These are phyloP conservation scores for Blera fallax DNA, from an alignment of 2,888 invertebrate genomes.

Conservation along the genomic window DNA sequence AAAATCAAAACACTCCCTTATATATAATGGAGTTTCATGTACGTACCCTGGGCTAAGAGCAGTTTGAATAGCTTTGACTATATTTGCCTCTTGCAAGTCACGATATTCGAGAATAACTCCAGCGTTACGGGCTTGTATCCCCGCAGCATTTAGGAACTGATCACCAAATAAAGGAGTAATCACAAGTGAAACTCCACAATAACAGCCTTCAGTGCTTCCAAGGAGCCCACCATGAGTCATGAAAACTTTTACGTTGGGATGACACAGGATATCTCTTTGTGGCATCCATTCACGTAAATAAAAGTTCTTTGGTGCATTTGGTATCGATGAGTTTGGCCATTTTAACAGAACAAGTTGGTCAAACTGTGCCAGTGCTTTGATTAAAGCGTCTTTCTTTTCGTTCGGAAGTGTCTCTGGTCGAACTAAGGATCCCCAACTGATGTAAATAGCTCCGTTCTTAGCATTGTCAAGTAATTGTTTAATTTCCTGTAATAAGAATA, in stretches of 20 bases:
- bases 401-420: slow-evolving; percentile 84
- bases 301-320: slow-evolving; percentile 84
- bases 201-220: slow-evolving; percentile 85
- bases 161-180: slow-evolving; percentile 87
- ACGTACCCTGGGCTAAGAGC: slow-evolving; percentile 76
- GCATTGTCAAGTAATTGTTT: slow-evolving; percentile 83
- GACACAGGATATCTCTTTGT: slow-evolving; percentile 87
- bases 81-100: slow-evolving; percentile 82
- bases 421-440: slow-evolving; percentile 88
- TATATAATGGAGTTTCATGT: background rate
- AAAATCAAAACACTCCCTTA: background rate
- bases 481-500: slow-evolving; percentile 78
- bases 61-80: slow-evolving; percentile 82
- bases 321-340: slow-evolving; percentile 84
- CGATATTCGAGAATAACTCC: slow-evolving; percentile 83
- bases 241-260: slow-evolving; percentile 86
- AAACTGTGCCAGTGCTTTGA: slow-evolving; percentile 83
- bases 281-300: slow-evolving; percentile 86
- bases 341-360: slow-evolving; percentile 86
- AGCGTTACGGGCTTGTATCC: slow-evolving; percentile 82
- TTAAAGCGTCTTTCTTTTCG: slow-evolving; percentile 83
- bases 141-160: slow-evolving; percentile 84
- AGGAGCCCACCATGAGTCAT: slow-evolving; percentile 88
- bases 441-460: slow-evolving; percentile 84
- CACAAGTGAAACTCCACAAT: slow-evolving; percentile 86